Conservation (phyloP, 64 coral and sea anemone species). For the Anthopleura sola region DNA sequence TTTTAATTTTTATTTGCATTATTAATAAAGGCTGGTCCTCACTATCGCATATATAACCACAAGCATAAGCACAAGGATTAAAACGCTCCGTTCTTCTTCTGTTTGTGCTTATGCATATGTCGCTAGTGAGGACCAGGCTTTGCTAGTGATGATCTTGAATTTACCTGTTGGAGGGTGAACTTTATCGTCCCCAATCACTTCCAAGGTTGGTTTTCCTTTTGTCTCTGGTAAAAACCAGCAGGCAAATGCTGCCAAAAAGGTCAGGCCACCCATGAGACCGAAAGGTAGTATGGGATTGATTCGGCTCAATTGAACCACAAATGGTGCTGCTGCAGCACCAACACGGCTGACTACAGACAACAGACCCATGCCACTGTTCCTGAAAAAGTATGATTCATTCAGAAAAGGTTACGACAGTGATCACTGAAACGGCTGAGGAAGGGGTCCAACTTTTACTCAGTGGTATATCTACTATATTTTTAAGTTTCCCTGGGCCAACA, state of each 20-base stretch:
- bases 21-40: no score
- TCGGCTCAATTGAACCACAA: slow-evolving; percentile 59
- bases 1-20: no score
- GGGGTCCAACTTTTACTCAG: no score
- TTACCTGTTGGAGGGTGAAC: neutral
- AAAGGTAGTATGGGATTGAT: slow-evolving; percentile 69
- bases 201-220: slow-evolving; percentile 30
- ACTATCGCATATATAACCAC: no score
- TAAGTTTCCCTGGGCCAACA: no score
- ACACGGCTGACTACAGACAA: slow-evolving; percentile 58
- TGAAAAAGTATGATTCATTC: slow-evolving; percentile 8
- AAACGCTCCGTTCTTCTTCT: no score
- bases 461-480: neutral
- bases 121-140: no score
- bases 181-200: slow-evolving; percentile 59
- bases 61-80: no score
- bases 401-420: neutral
- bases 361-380: slow-evolving; percentile 72
- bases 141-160: no score
- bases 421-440: neutral
- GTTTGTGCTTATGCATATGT: no score
- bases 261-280: slow-evolving; percentile 56
- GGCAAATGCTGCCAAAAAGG: slow-evolving; percentile 43
- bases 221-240: slow-evolving; percentile 74
- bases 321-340: slow-evolving; percentile 65